Percentiles rank a stretch among this genome's conserved stretches.
phyloP scores from a whole-genome alignment of 2,888 invertebrate species.

The Mesoligia furuncula region DNA sequence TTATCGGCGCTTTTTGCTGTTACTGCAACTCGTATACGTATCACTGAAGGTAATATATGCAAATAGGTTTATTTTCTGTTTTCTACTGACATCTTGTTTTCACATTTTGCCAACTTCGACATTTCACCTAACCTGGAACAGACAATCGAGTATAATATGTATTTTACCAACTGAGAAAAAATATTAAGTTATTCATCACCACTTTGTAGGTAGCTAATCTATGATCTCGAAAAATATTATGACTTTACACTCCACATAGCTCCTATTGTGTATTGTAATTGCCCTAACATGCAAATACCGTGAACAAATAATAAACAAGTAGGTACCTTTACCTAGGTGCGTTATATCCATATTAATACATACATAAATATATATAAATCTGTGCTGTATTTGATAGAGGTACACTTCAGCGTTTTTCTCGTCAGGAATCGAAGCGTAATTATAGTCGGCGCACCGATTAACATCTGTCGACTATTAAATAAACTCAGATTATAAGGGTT shows the following conservation, averaged over 20 bases:
- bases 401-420: slow-evolving; percentile 85
- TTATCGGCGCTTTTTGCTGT: slow-evolving; percentile 49
- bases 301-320: slow-evolving; percentile 11
- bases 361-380: slow-evolving; percentile 67
- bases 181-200: slow-evolving; percentile 12
- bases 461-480: slow-evolving; percentile 90
- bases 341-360: slow-evolving; percentile 1
- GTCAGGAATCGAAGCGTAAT: slow-evolving; percentile 88
- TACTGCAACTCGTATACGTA: slow-evolving; percentile 32
- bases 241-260: slow-evolving; percentile 13
- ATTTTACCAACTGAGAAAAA: slow-evolving; percentile 1
- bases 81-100: slow-evolving; percentile 5
- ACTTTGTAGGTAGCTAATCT: slow-evolving; percentile 16
- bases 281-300: not conserved
- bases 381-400: slow-evolving; percentile 68
- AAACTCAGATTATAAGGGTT: slow-evolving; percentile 89
- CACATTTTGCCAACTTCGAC: not conserved
- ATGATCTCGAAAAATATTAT: slow-evolving; percentile 43
- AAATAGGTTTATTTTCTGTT: slow-evolving; percentile 44
- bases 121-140: not conserved
- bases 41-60: slow-evolving; percentile 43
- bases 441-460: slow-evolving; percentile 88
- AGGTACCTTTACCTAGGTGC: not conserved
- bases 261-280: slow-evolving; percentile 13
- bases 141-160: not conserved